Evolutionary conservation across 2,113 vertebrate species (phyloP), one percentile per base, ranked within the genome.

Genomic region (Spheniscus mendiculus): DNA sequence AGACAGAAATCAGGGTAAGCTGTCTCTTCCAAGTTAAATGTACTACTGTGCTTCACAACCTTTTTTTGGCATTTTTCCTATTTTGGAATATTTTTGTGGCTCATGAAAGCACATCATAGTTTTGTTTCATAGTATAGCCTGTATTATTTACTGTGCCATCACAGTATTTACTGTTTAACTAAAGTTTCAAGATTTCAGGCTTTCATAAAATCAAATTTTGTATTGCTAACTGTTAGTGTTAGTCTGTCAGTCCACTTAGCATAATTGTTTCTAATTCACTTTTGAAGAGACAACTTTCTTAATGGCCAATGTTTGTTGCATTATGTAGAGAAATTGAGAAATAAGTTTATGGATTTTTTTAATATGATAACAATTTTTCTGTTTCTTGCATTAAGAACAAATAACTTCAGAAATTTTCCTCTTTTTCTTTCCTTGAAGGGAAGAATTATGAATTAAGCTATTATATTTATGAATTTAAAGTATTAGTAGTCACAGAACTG

Each of bases 1-100:
- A 97, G 99, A 98, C 94, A 99, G 98, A 94, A 98, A 95, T 96
- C 98, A 99, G 98, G 99, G 99, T 99, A 98, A 97, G 82, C 20
- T 45, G 7, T 58, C 14, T 88, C 12, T 73, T 87, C 12, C 20
- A 58, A 36, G 16, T 63, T 50, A 26, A 69, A 25, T 34, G 6
- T 50, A 12, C 38, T 87, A 1, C 11, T 87, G 17, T 58, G 29
- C 62, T 85, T 94, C 38, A 40, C 13, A 70, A 27, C 5, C 6
- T 26, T 66, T 72, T 34, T 15, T 12, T 6, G 4, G 10, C 49
- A 5, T 27, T 72, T 47, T 77, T 77, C 8, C 19, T 69, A 1
- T 53, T 76, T 45, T 59, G 12, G 26, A 66, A 12, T 74, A 19
- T 38, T 71, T 84, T 36, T 56, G 5, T 47, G 38, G 14, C 62